These are phyloP conservation scores for Penelope pileata DNA, from an alignment of 2,113 vertebrate genomes.

Conservation along the genomic window DNA sequence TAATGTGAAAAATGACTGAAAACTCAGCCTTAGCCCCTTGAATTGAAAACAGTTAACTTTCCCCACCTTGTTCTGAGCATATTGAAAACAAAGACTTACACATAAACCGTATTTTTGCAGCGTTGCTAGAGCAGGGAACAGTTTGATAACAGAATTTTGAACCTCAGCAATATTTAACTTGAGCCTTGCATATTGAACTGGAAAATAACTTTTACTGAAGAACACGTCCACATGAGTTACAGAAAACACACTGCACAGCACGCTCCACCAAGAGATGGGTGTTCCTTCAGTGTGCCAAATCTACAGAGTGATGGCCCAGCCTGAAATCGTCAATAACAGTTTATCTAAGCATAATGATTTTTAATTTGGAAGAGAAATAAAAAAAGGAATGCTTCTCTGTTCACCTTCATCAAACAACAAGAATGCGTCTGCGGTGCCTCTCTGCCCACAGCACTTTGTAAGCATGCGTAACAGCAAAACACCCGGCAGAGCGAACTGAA, in stretches of 20 bases:
- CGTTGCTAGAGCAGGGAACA: not conserved
- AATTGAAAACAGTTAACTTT: not conserved
- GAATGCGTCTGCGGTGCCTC: not conserved
- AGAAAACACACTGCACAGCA: not conserved
- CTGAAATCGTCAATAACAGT: not conserved
- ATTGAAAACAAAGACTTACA: not conserved
- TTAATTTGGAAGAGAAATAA: not conserved
- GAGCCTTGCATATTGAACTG: not conserved
- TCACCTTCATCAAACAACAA: not conserved
- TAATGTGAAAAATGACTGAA: not conserved
- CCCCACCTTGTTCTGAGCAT: not conserved
- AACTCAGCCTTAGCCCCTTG: not conserved
- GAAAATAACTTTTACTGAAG: not conserved
- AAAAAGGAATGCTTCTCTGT: not conserved
- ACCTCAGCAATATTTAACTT: not conserved
- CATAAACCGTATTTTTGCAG: not conserved
- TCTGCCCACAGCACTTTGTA: not conserved
- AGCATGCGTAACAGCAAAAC: not conserved
- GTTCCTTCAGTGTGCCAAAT: not conserved
- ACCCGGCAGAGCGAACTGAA: not conserved
- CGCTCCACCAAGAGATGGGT: not conserved
- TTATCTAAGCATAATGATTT: not conserved
- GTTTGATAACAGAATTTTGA: not conserved
- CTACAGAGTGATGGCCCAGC: not conserved
- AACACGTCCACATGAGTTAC: not conserved